phyloP scores from a whole-genome alignment of 1,140 invertebrate genomes.

The Heliconius congener region DNA sequence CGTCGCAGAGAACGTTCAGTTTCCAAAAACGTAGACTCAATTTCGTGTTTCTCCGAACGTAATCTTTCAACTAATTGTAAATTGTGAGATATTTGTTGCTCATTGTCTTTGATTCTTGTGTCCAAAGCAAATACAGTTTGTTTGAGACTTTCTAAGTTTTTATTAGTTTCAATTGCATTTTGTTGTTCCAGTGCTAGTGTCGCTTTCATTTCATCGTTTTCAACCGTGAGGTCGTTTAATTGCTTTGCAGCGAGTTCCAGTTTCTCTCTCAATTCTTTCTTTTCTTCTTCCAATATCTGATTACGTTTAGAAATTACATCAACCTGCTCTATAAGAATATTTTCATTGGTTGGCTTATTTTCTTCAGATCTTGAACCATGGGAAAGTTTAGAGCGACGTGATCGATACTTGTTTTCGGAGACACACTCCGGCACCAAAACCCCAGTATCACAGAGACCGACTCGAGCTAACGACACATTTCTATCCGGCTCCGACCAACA shows the following conservation, averaged over 20 bases:
- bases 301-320: constrained; percentile 51
- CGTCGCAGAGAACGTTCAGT: constrained; percentile 65
- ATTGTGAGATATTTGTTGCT: constrained; percentile 56
- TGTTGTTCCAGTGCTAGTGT: constrained; percentile 47
- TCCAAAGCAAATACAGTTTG: constrained; percentile 52
- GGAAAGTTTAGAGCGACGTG: constrained; percentile 60
- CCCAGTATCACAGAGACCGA: constrained; percentile 83
- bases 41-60: constrained; percentile 61
- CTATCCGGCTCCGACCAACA: constrained; percentile 93
- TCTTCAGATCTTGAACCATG: constrained; percentile 69
- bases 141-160: constrained; percentile 53
- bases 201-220: constrained; percentile 60
- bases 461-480: constrained; percentile 88
- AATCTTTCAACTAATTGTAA: constrained; percentile 54
- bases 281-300: constrained; percentile 60
- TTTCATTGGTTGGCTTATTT: constrained; percentile 56
- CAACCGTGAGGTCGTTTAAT: constrained; percentile 57
- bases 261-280: constrained; percentile 58
- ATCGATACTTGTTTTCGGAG: constrained; percentile 53
- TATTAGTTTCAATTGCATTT: constrained; percentile 51
- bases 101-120: constrained; percentile 52
- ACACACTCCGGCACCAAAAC: constrained; percentile 52
- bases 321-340: constrained; percentile 56
- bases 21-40: constrained; percentile 67
- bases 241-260: constrained; percentile 57